Evolutionary conservation across 2,888 invertebrate species (phyloP).

Genomic region (Nomada hirtipes): DNA sequence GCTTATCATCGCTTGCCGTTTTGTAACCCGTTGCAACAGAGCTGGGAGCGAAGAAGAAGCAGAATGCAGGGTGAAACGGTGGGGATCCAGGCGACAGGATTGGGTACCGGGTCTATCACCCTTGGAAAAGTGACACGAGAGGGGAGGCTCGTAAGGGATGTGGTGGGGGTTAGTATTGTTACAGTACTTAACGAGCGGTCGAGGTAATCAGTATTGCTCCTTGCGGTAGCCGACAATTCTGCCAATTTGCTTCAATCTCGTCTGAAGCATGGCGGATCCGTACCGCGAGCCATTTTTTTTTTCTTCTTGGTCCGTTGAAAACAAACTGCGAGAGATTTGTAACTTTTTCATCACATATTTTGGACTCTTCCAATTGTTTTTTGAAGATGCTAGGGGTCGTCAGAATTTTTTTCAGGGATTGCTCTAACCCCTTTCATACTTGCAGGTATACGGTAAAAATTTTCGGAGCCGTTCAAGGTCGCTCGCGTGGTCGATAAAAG

Average conservation of each 20-base stretch:
- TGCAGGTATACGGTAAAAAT: background rate
- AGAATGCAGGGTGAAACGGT: slow-evolving; percentile 29
- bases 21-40: slow-evolving; percentile 30
- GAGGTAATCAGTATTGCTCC: slow-evolving; percentile 79
- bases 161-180: slow-evolving; percentile 77
- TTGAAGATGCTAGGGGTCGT: background rate
- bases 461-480: slow-evolving; percentile 10
- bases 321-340: background rate
- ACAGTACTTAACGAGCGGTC: slow-evolving; percentile 80
- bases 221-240: slow-evolving; percentile 76
- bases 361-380: background rate
- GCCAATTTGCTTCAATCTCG: slow-evolving; percentile 83
- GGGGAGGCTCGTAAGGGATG: slow-evolving; percentile 40
- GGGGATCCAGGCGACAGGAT: slow-evolving; percentile 62
- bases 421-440: background rate
- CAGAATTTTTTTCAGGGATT: background rate
- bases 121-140: slow-evolving; percentile 52
- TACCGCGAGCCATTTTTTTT: slow-evolving; percentile 78
- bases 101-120: slow-evolving; percentile 62
- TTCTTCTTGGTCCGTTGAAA: slow-evolving; percentile 66
- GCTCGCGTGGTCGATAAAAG: slow-evolving; percentile 15
- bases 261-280: slow-evolving; percentile 75
- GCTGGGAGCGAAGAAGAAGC: slow-evolving; percentile 20
- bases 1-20: slow-evolving; percentile 45
- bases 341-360: no score